Evolutionary conservation across 2,888 invertebrate genomes (phyloP).

Genomic region (Trissonchulus latispiculum): DNA sequence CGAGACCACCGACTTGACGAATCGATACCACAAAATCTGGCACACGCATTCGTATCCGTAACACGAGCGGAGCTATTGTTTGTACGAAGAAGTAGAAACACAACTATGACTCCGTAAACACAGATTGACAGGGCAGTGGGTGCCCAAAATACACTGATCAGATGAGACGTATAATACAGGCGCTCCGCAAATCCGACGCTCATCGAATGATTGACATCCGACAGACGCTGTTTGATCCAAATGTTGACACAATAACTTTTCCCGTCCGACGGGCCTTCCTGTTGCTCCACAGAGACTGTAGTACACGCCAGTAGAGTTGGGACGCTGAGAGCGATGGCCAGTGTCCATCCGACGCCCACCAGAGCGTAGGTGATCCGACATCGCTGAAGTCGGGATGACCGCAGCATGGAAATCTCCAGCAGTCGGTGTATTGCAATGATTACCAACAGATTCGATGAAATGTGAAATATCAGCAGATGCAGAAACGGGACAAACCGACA

Average conservation of each 20-base stretch:
- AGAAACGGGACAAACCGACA: neutral
- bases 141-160: neutral
- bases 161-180: neutral
- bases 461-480: neutral
- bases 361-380: neutral
- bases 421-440: neutral
- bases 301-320: neutral
- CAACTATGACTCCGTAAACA: neutral
- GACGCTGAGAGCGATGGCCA: neutral
- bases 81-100: neutral
- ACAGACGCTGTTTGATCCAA: neutral
- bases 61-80: neutral
- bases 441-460: neutral
- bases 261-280: neutral
- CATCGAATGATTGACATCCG: too few species aligned
- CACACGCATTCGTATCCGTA: neutral
- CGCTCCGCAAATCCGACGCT: neutral
- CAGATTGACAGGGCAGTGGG: neutral
- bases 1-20: neutral
- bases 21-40: too few species aligned
- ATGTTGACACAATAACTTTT: neutral
- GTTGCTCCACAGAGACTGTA: neutral
- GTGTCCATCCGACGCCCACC: neutral
- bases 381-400: neutral
- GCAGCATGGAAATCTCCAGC: neutral